These are phyloP conservation scores for Blastobasis lacticolella DNA, from an alignment of 2,888 invertebrate genomes.

Conservation along the genomic window DNA sequence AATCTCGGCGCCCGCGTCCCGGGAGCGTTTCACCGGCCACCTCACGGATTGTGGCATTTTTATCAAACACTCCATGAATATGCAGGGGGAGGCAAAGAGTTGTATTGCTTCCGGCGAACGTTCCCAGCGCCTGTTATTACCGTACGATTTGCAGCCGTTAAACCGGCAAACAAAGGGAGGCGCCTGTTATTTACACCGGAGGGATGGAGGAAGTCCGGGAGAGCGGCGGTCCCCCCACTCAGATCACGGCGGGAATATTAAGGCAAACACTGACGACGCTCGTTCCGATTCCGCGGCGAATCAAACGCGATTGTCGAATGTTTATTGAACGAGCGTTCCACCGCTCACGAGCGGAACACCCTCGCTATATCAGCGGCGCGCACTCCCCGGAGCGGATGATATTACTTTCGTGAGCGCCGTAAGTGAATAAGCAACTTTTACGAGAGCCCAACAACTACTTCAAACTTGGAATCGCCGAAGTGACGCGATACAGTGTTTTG, in stretches of 20 bases:
- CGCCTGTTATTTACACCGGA: constrained; percentile 39
- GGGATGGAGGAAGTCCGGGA: constrained; percentile 35
- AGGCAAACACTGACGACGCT: constrained; percentile 34
- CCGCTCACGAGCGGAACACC: neutral
- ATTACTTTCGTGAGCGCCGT: neutral
- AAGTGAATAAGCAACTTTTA: constrained; percentile 2
- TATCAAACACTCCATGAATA: constrained; percentile 35
- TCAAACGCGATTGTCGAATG: constrained; percentile 19
- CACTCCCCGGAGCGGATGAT: neutral
- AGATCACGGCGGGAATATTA: constrained; percentile 22
- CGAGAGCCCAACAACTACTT: neutral
- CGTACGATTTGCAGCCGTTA: constrained; percentile 51
- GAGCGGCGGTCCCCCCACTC: constrained; percentile 25
- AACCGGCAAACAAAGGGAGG: constrained; percentile 44
- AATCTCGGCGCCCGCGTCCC: too few species aligned
- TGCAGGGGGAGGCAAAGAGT: constrained; percentile 34
- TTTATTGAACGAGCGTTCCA: constrained; percentile 19
- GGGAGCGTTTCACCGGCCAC: constrained; percentile 2
- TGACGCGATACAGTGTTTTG: constrained; percentile 9
- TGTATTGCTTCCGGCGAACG: constrained; percentile 37
- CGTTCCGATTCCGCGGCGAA: constrained; percentile 23
- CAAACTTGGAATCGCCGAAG: constrained; percentile 2
- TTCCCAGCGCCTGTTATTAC: constrained; percentile 33
- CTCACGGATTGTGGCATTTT: constrained; percentile 29
- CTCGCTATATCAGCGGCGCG: neutral